Base-by-base conservation (phyloP, 2,888 invertebrate species). In the Melikaiella ostensackeni region DNA sequence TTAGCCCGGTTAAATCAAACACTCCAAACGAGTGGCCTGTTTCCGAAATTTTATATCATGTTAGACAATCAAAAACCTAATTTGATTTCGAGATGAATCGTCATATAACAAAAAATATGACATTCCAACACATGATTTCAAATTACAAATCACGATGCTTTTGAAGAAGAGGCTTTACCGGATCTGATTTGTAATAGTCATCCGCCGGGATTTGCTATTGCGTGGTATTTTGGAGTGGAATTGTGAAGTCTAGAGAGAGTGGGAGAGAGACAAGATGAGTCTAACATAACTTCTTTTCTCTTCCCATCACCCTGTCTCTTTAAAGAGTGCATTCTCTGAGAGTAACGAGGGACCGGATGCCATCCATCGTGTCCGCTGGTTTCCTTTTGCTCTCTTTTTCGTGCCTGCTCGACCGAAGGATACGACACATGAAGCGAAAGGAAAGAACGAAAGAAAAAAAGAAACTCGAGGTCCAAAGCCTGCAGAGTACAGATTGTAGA, bases 351-450 rank as follows among this genome's bases (percentile, higher is more conserved):
- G 84, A 86, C 89, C 90, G 90, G 91, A 91, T 90, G 88, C 88
- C 88, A 90, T 91, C 89, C 89, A 91, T 91, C 89, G 88, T 86
- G 83, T 85, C 85, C 86, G 84, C 84, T 79, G 84, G 78, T 83
- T 77, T 80, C 83, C 83, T 86, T 86, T 88, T 86, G 84, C 87
- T 87, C 82, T 75, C 75, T 84, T 85, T 84, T 84, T 82, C 83
- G 83, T 83, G 82, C 81, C 82, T 81, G 80, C 79, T 84, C 77
- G 79, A 77, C 81, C 81, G 79, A 81, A 81, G 81, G 81, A 81
- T 76, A 78, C 75, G 73, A 76, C 74, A 76, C 74, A 42, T 55
- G 73, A 73, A 57, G 78, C 75, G 77, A 74, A 80, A 79, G 42
- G 79, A 73, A 77, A 61, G 78, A 75, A 77, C 70, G 50, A 50